These are phyloP conservation scores for Panulirus ornatus DNA, from an alignment of 1,140 invertebrate genomes.

Conservation along the genomic window DNA sequence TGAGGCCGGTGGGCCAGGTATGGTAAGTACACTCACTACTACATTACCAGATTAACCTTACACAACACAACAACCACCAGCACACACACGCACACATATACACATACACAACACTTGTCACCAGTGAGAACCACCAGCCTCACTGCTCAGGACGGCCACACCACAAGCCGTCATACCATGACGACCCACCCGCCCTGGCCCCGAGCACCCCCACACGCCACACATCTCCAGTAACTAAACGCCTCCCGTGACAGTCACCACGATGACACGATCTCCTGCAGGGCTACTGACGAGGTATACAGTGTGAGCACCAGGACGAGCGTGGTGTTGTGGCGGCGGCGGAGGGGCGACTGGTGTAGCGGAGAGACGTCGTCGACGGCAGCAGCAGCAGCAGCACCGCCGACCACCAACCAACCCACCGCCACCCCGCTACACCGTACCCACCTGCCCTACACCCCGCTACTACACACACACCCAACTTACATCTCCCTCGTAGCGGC, in stretches of 20 bases:
- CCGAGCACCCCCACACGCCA: not conserved
- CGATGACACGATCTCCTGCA: not conserved
- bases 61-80: not conserved
- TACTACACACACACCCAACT: not conserved
- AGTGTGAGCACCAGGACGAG: not conserved
- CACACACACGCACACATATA: constrained; percentile 16
- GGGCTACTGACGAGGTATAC: constrained; percentile 4
- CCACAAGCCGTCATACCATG: not conserved
- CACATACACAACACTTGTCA: constrained; percentile 41
- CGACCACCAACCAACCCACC: constrained; percentile 9
- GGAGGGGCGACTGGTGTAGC: constrained; percentile 8
- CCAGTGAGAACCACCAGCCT: no score
- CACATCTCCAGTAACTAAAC: not conserved
- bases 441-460: not conserved
- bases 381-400: no score
- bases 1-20: not conserved
- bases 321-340: not conserved
- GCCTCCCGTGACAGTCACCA: not conserved
- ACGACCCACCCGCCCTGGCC: not conserved
- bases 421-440: not conserved
- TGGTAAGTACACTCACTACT: not conserved
- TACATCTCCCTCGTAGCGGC: no score
- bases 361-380: constrained; percentile 3
- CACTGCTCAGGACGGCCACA: no score
- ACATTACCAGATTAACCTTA: not conserved